Base-by-base conservation (phyloP, 1,140 invertebrate species). In the Achatina immaculata region DNA sequence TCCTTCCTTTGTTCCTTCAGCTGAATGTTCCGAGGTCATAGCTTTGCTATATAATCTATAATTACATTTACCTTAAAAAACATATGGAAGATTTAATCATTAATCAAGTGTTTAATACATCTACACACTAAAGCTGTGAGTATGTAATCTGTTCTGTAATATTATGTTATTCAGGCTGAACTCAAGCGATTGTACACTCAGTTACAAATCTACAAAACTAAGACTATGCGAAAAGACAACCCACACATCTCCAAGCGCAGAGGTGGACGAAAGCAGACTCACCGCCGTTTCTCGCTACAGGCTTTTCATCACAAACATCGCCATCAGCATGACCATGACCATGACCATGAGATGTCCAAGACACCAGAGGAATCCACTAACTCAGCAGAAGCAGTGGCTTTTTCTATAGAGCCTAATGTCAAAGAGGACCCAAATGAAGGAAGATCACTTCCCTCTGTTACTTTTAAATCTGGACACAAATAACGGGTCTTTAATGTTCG, bases 171-270 rank as follows among this genome's bases (percentile, higher is more conserved):
- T 34, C 86, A 95, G 94, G 95, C 95, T 58, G 97, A 98, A 92
- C 93, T 98, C 76, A 97, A 97, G 91, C 93, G 96, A 83, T 93
- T 98, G 34, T 98, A 98, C 91, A 95, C 96, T 31, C 96, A 97
- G 91, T 92, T 97, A 83, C 92, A 93, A 82, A 92, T 94, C 65
- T 93, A 97, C 84, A 95, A 96, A 85, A 96, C 96, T 89, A 97
- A 97, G 92, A 96, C 96, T n/a, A 94, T 98, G 90, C 93, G 96
- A 73, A 94, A 96, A 84, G 96, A 98, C 92, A 98, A 98, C 93
- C 97, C 97, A 36, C 97, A 98, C 93, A 97, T 98, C 90, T 96
- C 95, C 78, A 97, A 97, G 91, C 93, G 96, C 77, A 93, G 96
- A 80, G 96, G 96, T 14, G 97, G 96, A 28, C 93, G 96, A 78